Evolutionary conservation across 2,797 vertebrate genomes (phyloP), one percentile per base, ranked within the genome.

Genomic region (Erpetoichthys calabaricus): DNA sequence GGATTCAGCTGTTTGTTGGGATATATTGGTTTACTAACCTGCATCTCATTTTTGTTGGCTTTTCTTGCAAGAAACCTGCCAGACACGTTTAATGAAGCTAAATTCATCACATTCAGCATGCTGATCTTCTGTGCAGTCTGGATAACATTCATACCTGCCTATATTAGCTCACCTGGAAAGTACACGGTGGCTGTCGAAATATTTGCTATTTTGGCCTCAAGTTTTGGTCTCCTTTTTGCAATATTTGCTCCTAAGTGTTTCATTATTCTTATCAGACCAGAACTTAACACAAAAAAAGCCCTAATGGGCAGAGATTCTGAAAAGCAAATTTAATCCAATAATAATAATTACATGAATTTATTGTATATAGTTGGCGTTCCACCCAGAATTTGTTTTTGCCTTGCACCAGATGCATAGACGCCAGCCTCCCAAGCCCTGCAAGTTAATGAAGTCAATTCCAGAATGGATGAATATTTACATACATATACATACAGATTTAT

Each of bases 71-170:
- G 80, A 4, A 81, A 82, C 57, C 61, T 85, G 7, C 82, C 82
- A 1, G 80, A 80, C 55, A 76, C 75, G 65, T 86, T 80, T 47
- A 85, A 86, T 3, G 82, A 84, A 59, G 80, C 80, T 2, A 85
- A 81, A 60, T 77, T 77, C 42, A 84, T 86, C 70, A 81, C 81
- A 2, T 87, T 86, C 56, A 85, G 79, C 61, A 82, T 83, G 73
- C 63, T 85, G 2, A 85, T 83, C 52, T 85, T 85, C 60, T 86
- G 80, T 67, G 80, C 78, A 2, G 82, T 86, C 6, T 84, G 81
- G 82, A 70, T 84, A 54, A 79, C 81, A 3, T 85, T 84, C 60
- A 76, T 83, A 44, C 80, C 81, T 7, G 79, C 78, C 45, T 85
- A 85, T 55, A 62, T 81, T 41, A 83, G 84, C 63, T 75, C 83